These are phyloP conservation scores for Megaustenia siamemsis DNA, from an alignment of 2,888 invertebrate genomes.

Conservation along the genomic window DNA sequence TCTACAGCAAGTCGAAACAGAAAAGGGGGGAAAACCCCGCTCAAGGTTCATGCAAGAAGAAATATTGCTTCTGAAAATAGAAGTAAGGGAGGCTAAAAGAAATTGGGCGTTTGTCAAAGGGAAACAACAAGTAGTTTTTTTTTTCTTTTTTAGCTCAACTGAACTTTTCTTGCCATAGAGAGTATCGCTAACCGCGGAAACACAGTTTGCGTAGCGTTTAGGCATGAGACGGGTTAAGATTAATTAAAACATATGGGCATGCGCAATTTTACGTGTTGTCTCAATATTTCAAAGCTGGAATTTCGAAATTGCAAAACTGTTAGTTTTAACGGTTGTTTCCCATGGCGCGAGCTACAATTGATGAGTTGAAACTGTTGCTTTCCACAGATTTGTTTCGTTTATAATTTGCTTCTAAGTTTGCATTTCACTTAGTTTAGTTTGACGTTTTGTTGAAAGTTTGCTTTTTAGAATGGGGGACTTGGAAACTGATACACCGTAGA, in stretches of 20 bases:
- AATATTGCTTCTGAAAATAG: constrained; percentile 41
- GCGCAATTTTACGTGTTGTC: constrained; percentile 39
- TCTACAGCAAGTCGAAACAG: background rate
- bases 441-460: constrained; percentile 18
- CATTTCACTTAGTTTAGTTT: constrained; percentile 31
- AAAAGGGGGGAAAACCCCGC: background rate
- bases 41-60: constrained; percentile 24
- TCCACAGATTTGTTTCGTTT: constrained; percentile 31
- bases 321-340: constrained; percentile 43
- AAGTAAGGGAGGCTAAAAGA: background rate
- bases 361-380: constrained; percentile 39
- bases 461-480: background rate
- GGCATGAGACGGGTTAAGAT: constrained; percentile 35
- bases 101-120: constrained; percentile 34
- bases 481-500: no score
- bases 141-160: background rate
- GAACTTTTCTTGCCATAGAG: background rate
- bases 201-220: constrained; percentile 20
- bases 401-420: constrained; percentile 30
- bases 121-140: constrained; percentile 13
- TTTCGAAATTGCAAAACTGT: constrained; percentile 45
- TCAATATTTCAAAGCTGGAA: constrained; percentile 43
- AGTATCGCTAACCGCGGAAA: constrained; percentile 23
- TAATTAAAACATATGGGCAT: constrained; percentile 44
- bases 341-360: constrained; percentile 25